Base-by-base conservation (phyloP, 35 echinoderm and acorn worm genomes). In the Apostichopus californicus region DNA sequence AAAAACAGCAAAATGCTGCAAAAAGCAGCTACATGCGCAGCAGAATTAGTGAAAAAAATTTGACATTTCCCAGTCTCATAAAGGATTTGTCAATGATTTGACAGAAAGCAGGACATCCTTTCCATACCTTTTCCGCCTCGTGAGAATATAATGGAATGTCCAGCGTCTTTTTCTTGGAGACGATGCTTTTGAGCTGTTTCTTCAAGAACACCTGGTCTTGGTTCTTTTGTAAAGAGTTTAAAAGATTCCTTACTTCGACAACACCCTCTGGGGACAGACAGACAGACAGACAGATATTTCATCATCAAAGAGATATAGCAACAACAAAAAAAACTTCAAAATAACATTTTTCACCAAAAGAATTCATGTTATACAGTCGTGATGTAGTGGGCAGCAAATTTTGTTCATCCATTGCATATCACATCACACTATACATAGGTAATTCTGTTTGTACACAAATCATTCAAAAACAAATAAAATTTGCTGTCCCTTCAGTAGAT, bases 111-210 rank as follows among this genome's bases (percentile, higher is more conserved):
- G 22, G 0, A 91, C 20, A 75, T 75, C 12, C 24, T 6, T 46
- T 46, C 71, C n/a, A 9, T 93, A 98, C 96, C 94, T 95, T 98
- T 57, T 96, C 90, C 68, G 93, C 96, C 87, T 98, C 92, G 86
- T 95, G 90, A 72, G 95, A 77, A 24, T 94, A 93, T 20, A 98
- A 66, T 5, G 96, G 93, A 23, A 95, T 90, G 18, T 84, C 77
- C 3, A 98, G 56, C 4, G 73, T 89, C 85, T 92, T 94, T 9
- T 82, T 93, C 58, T 93, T 96, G 53, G 89, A 93, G 73, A 92
- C 79, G 5, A 98, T 57, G 26, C 87, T 94, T 23, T 83, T 93
- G 26, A 98, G 93, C 63, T 96, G 96, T 84, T 94, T 98, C 79
- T 96, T 95, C 28, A 98, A 78, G 9, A 66, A 86, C n/a, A 90